phyloP scores from a whole-genome alignment of 1,140 invertebrate genomes.

The Pseudomyrmex gracilis region DNA sequence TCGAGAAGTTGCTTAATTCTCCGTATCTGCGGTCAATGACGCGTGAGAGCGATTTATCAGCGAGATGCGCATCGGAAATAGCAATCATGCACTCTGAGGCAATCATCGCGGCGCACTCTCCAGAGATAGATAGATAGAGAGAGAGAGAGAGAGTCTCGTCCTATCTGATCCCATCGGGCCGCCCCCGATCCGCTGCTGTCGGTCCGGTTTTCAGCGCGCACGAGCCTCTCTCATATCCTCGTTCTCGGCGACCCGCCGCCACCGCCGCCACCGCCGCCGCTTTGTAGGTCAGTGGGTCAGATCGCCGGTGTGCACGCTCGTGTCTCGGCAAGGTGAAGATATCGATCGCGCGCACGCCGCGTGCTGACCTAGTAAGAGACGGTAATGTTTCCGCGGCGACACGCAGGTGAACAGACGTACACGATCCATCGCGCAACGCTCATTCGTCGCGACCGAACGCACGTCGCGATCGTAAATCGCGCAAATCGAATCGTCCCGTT shows the following conservation, averaged over 20 bases:
- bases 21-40: not conserved
- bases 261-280: not conserved
- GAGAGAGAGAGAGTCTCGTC: not conserved
- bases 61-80: not conserved
- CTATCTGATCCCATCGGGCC: not conserved
- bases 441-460: too few species aligned
- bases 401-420: constrained; percentile 65
- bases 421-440: constrained; percentile 19
- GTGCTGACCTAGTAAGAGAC: constrained; percentile 67
- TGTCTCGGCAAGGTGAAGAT: constrained; percentile 74
- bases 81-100: constrained; percentile 9
- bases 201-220: constrained; percentile 31
- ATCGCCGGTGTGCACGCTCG: constrained; percentile 63
- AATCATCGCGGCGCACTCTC: constrained; percentile 10
- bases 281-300: constrained; percentile 62
- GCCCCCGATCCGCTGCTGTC: not conserved
- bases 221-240: constrained; percentile 22
- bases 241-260: constrained; percentile 45
- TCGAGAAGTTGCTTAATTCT: not conserved
- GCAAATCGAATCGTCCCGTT: not conserved
- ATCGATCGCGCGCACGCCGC: constrained; percentile 68
- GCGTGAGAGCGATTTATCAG: constrained; percentile 6
- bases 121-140: too few species aligned
- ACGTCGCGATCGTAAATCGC: constrained; percentile 40
- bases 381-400: constrained; percentile 36